Conservation (phyloP, 2,888 invertebrate genomes). For the Nephrotoma flavescens region DNA sequence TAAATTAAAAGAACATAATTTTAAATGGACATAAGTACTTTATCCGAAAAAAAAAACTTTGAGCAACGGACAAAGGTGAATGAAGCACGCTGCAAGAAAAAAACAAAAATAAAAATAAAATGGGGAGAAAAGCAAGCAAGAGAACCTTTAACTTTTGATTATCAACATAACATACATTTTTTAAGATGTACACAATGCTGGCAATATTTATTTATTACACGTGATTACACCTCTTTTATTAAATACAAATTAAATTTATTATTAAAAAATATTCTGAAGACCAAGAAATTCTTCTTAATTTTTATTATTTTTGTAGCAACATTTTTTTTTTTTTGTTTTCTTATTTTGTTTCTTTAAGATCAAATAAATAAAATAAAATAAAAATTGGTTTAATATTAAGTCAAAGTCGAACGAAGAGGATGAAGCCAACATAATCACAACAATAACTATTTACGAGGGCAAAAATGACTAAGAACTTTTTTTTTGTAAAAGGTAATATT, state of each 20-base stretch:
- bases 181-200: neutral
- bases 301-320: neutral
- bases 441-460: neutral
- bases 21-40: neutral
- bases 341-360: neutral
- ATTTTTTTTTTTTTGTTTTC: neutral
- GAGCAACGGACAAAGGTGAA: neutral
- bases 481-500: neutral
- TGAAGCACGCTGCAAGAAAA: neutral
- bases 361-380: neutral
- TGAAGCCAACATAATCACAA: neutral
- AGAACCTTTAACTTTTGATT: neutral
- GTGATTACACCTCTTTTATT: slow-evolving; percentile 4
- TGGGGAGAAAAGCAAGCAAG: neutral
- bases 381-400: neutral
- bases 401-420: neutral
- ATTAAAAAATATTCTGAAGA: neutral
- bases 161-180: neutral
- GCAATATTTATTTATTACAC: slow-evolving; percentile 2
- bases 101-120: neutral
- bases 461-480: neutral
- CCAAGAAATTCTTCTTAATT: neutral
- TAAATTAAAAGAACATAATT: neutral
- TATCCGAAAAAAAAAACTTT: neutral
- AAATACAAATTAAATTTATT: neutral